Evolutionary conservation across 2,888 invertebrate species (phyloP), one percentile per base, ranked within the genome.

Genomic region (Himalopsyche japonica): DNA sequence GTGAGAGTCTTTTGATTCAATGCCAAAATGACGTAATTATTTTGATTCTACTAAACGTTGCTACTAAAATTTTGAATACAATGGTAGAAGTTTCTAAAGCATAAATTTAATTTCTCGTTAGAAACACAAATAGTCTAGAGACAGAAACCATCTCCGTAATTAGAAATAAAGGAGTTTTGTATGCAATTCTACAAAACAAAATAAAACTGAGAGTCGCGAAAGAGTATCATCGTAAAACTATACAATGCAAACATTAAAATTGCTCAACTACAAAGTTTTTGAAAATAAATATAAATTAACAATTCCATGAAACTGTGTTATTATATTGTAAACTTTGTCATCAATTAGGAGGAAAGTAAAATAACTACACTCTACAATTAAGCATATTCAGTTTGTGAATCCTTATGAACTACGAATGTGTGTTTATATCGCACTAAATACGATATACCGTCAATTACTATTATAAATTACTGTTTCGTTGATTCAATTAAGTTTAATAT

Each of bases 71-170:
- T 30, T 76, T 30, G 34, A n/a, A 12, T 34, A 30, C 76, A 27
- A 76, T n/a, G 2, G 76, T n/a, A 12, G 27, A 76, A 76, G 32
- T 76, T 76, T 12, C 76, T 32, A n/a, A 27, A 76, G 76, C 76
- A 34, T 76, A 76, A 76, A 76, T 76, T 76, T 76, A 76, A 76
- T 76, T 76, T 76, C 34, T 34, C 76, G 76, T 76, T 76, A 32
- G 76, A 76, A 76, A 76, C 76, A 76, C 76, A 76, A 76, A 76
- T 76, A 76, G 76, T 76, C 76, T 76, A 34, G 76, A 76, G 76
- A 76, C 76, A 32, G 76, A 76, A 76, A 34, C 76, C 34, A 34
- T 76, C 76, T 30, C 76, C 30, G 76, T 76, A 76, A 76, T 76
- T 76, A 76, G 32, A 76, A 76, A 76, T 76, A 32, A 76, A 76